Base-by-base conservation (phyloP, 2,888 invertebrate genomes). In the Calameuta pallipes region DNA sequence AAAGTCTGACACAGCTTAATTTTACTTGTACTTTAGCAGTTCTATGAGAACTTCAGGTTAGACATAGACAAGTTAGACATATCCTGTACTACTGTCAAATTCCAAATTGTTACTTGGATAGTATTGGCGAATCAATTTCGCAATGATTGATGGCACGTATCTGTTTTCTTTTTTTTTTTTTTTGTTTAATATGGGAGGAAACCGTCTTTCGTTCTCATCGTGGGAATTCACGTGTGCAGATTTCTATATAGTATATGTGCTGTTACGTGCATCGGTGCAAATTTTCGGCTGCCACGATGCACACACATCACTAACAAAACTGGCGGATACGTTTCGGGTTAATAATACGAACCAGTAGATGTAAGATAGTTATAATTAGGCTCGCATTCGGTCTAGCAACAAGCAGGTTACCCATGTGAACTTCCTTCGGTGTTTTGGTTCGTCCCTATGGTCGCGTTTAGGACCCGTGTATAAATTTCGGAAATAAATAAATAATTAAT, bases 281-380 rank as follows among this genome's bases (percentile, higher is more conserved):
- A 90, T 89, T 81, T 89, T 87, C 85, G 85, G 80, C 85, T 82
- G 85, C 56, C 56, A 56, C 23, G 56, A 56, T 56, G 56, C 56
- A 23, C 56, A 56, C 56, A 56, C 56, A 23, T 23, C 56, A 9
- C 56, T 56, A 56, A 56, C 56, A 56, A 56, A 56, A 56, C 82
- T 79, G 84, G 85, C 87, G 87, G 86, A 87, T 87, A 87, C 86
- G 85, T 87, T 89, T 87, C 82, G 86, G 85, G 84, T 85, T 88
- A 88, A 88, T 87, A 85, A 90, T 88, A 90, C 76, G 81, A 85
- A 82, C 81, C 84, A 84, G 87, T 88, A 90, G 90, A 91, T 91
- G 89, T 86, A 87, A 91, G 91, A 91, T 91, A 90, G 90, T 91
- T 90, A 87, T 91, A 91, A 91, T 91, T 91, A 90, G 90, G 88